phyloP scores from a whole-genome alignment of 2,797 vertebrate genomes.

The Oryzias sinensis region DNA sequence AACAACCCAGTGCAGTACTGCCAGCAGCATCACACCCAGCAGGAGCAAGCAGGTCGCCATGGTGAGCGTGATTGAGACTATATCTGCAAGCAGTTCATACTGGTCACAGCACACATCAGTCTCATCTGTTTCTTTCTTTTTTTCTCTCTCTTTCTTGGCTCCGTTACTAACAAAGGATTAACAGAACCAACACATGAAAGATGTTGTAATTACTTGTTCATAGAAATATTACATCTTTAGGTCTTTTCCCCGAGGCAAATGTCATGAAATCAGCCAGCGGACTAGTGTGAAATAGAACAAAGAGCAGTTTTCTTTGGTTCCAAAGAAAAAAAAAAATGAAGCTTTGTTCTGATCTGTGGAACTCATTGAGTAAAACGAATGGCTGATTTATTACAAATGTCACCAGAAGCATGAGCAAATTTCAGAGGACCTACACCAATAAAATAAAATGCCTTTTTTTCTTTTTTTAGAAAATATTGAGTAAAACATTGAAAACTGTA shows the following conservation, averaged over 20 bases:
- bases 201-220: conserved; percentile 53
- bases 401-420: conserved; percentile 35
- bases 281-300: conserved; percentile 31
- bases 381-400: conserved; percentile 51
- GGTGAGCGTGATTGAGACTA: conserved; percentile 47
- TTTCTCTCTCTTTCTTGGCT: conserved; percentile 5
- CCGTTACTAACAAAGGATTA: conserved; percentile 27
- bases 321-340: conserved; percentile 28
- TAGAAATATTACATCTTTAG: conserved; percentile 48
- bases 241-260: conserved; percentile 36
- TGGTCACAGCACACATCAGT: conserved; percentile 30
- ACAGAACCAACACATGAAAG: conserved; percentile 34
- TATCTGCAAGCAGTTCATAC: conserved; percentile 48
- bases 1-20: conserved; percentile 11
- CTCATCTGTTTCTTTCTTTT: conserved; percentile 11
- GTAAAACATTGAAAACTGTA: no score
- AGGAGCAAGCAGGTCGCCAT: conserved; percentile 49
- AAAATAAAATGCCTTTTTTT: conserved; percentile 4
- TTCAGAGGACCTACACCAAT: conserved; percentile 13
- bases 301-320: conserved; percentile 13
- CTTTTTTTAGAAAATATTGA: conserved; percentile 2
- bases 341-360: conserved; percentile 33
- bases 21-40: conserved; percentile 24
- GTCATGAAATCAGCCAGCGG: conserved; percentile 16
- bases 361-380: conserved; percentile 24